Evolutionary conservation across 2,113 vertebrate genomes (phyloP), one percentile per base, ranked within the genome.

Genomic region (Sinosuthora webbiana): DNA sequence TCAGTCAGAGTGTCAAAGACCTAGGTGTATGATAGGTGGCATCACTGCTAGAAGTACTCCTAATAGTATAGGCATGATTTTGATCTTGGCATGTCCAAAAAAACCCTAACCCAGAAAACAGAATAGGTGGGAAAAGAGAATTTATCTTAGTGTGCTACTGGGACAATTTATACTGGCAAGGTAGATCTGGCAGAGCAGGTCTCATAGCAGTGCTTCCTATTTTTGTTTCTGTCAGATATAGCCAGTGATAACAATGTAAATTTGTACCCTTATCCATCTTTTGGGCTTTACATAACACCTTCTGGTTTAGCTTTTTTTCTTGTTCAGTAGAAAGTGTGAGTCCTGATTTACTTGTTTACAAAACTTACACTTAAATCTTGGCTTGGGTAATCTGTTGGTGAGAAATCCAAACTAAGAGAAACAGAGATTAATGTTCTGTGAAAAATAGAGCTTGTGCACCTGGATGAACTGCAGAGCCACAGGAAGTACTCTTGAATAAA

Each of bases 381-480:
- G 52, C 60, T 84, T 71, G 56, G 35, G 30, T 82, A 44, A 56
- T 70, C 49, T 84, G 77, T 60, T 92, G 91, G 64, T 73, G 90
- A 92, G 69, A 83, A 95, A 83, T 68, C 57, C 47, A 56, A 83
- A 90, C 42, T 63, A 89, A 79, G 28, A 80, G 80, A 65, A 91
- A 55, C 47, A 2, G 18, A 84, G 84, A 87, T 81, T 63, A 79
- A 94, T 4, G 1, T 81, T 70, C 35, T 75, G 44, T 84, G 77
- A 78, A 93, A 79, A 89, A 44, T 0, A 74, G 47, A 90, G 27
- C 35, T 56, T 42, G 53, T 75, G 73, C 69, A 79, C 74, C 62
- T 93, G 87, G 91, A 93, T 76, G 71, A 94, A 87, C 57, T 85
- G 87, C 93, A 96, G 87, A 95, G 57, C 74, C 41, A 65, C 53